These are phyloP conservation scores for Caenorhabditis wallacei DNA, from an alignment of 2,888 invertebrate species.

Conservation along the genomic window DNA sequence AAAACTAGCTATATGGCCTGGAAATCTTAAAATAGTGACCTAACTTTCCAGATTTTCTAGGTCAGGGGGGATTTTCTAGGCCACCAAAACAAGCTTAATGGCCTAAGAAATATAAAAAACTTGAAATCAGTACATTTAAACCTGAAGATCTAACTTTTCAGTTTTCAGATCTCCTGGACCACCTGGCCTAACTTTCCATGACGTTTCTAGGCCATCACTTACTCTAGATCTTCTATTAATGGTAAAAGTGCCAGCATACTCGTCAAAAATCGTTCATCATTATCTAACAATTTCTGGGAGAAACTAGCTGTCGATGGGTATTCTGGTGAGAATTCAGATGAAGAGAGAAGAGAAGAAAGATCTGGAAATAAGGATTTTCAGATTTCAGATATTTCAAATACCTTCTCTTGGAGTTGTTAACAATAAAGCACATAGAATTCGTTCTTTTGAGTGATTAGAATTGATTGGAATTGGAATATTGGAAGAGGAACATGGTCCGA, in stretches of 20 bases:
- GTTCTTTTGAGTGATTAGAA: conserved; percentile 28
- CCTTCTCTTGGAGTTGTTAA: conserved; percentile 23
- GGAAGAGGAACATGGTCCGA: conserved; percentile 17
- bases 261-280: conserved; percentile 61
- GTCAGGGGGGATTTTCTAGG: background rate
- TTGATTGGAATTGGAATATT: background rate
- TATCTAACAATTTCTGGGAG: conserved; percentile 48
- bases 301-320: conserved; percentile 33
- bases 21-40: too few relatives aligned
- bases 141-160: too few relatives aligned
- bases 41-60: too few relatives aligned
- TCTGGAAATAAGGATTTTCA: conserved; percentile 18
- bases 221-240: conserved; percentile 25
- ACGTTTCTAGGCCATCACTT: background rate
- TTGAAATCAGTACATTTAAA: too few relatives aligned
- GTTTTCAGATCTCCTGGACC: too few relatives aligned
- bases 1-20: too few relatives aligned
- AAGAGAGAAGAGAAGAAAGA: background rate
- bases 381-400: background rate
- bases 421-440: conserved; percentile 30
- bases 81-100: too few relatives aligned
- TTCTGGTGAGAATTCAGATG: background rate
- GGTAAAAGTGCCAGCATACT: conserved; percentile 21
- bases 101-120: too few relatives aligned
- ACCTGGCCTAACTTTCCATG: too few relatives aligned